Percentiles rank a stretch among this genome's conserved stretches.
Conservation (phyloP, 2,888 invertebrate species). For the Electrophaes corylata region DNA sequence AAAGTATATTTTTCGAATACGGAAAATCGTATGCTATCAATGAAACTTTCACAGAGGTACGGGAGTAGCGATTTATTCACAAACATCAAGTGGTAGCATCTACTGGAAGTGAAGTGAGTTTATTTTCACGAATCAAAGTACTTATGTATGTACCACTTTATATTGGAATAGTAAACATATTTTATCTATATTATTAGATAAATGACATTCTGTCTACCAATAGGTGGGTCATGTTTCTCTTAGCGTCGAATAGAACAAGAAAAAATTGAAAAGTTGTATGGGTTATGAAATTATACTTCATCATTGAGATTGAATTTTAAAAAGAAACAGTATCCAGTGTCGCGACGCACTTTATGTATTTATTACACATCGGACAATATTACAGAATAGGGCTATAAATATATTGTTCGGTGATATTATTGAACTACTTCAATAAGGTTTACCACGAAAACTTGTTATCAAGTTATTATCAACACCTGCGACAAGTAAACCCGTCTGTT, state of each 20-base stretch:
- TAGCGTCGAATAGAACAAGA: constrained; percentile 37
- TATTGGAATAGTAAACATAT: constrained; percentile 31
- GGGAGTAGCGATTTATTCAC: constrained; percentile 52
- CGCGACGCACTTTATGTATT: constrained; percentile 10
- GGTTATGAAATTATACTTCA: constrained; percentile 38
- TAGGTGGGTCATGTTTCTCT: constrained; percentile 40
- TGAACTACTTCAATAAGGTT: neutral
- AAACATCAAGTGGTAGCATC: constrained; percentile 38
- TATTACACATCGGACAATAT: neutral
- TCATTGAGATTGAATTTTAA: constrained; percentile 29
- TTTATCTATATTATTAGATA: constrained; percentile 27
- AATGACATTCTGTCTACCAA: constrained; percentile 32
- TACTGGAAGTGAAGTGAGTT: constrained; percentile 26
- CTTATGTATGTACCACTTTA: constrained; percentile 36
- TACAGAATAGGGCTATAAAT: neutral
- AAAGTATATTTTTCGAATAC: constrained; percentile 72
- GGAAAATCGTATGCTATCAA: constrained; percentile 68
- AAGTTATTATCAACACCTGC: constrained; percentile 33
- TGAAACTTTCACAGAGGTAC: constrained; percentile 65
- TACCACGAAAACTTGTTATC: constrained; percentile 13
- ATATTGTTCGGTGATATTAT: neutral
- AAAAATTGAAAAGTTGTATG: constrained; percentile 37
- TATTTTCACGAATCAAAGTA: constrained; percentile 29
- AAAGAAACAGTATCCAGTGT: constrained; percentile 29
- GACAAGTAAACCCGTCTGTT: constrained; percentile 35